These are phyloP conservation scores for Chaetops frenatus DNA, from an alignment of 2,113 vertebrate genomes.

Conservation along the genomic window DNA sequence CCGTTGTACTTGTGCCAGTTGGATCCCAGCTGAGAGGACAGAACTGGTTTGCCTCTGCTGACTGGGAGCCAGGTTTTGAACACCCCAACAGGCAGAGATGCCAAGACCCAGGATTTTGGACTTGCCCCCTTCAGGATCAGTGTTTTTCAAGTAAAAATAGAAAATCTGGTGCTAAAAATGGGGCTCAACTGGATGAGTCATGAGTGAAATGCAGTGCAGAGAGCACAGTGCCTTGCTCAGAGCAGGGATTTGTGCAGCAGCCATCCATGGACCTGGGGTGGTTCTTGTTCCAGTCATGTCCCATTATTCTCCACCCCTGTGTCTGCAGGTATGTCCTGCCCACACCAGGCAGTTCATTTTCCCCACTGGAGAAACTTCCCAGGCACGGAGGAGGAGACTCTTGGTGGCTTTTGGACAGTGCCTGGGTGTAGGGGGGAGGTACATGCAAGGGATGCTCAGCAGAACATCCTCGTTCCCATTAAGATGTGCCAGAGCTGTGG, in stretches of 20 bases:
- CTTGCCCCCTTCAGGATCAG: background rate
- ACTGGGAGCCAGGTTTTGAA: background rate
- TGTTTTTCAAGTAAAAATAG: conserved; percentile 19
- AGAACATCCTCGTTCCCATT: rapidly evolving
- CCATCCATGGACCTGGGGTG: background rate
- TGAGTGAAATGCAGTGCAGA: background rate
- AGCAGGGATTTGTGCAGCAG: conserved; percentile 28
- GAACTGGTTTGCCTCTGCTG: background rate
- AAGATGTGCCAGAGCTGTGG: background rate
- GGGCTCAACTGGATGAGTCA: background rate
- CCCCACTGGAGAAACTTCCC: background rate
- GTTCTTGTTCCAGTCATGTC: background rate
- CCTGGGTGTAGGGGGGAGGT: background rate
- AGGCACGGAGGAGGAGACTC: background rate
- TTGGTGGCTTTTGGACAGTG: background rate
- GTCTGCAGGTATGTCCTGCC: background rate
- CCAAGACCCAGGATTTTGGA: background rate
- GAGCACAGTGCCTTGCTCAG: background rate
- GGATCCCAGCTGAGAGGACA: background rate
- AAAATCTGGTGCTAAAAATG: background rate
- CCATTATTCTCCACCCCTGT: background rate
- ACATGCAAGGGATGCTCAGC: background rate
- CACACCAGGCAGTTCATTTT: background rate
- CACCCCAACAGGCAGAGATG: background rate
- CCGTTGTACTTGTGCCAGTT: background rate